Evolutionary conservation across 2,113 vertebrate species (phyloP), one percentile per base, ranked within the genome.

Genomic region (Myiozetetes cayanensis): DNA sequence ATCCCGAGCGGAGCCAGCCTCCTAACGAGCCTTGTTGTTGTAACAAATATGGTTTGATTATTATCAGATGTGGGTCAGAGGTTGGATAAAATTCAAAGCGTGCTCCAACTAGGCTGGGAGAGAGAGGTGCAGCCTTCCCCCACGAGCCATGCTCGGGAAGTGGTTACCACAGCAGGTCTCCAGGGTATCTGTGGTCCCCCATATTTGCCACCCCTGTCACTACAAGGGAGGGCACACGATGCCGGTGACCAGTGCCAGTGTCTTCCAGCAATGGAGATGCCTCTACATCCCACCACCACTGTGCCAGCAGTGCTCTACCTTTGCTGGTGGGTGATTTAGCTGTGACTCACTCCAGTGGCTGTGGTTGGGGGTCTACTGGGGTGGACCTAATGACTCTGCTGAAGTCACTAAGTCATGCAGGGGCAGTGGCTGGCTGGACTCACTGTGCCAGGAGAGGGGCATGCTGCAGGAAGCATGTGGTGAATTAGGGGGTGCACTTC

Each of bases 31-130:
- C 94, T 92, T 95, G 96, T 97, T 97, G 95, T 96, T 97, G 95
- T 95, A 97, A 95, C 92, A 94, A 97, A 97, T 96, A 95, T 90
- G 96, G 93, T 81, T 95, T 97, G 96, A 97, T 97, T 96, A 96
- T 91, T 97, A 95, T 97, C 97, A 97, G 96, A 97, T 97, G 96
- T 96, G 91, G 93, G 94, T 80, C 93, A 95, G 95, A 95, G 95
- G 96, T 91, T 96, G 95, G 91, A 95, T 58, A 94, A 84, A 93
- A 97, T 92, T 96, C 94, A 89, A 96, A 96, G 93, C 37, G 0
- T 85, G 95, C 84, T 92, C 74, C 76, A 90, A 12, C 63, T 30
- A 77, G 84, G 75, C 71, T 95, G 85, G 74, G 86, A 94, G 46
- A 92, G 41, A 55, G 55, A 72, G 80, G 28, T 87, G 62, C 80